Evolutionary conservation across 1,140 invertebrate genomes (phyloP).

Genomic region (Conus ventricosus): DNA sequence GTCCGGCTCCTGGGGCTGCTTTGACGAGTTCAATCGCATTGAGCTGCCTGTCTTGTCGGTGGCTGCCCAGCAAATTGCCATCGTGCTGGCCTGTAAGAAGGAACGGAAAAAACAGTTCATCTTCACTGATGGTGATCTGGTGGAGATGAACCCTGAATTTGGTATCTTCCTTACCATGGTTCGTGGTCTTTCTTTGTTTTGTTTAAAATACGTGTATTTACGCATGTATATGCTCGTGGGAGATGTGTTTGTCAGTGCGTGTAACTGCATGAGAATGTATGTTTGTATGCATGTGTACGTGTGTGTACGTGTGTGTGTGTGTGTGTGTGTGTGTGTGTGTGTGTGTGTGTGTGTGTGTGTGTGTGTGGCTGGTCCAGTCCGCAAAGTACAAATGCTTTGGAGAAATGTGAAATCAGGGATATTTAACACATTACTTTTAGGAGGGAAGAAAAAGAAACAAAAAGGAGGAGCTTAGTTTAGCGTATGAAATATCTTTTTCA

Average conservation of each 20-base stretch:
- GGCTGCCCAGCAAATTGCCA: conserved; percentile 96
- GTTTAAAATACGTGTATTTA: background rate
- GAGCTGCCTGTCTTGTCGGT: conserved; percentile 96
- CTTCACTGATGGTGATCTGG: conserved; percentile 95
- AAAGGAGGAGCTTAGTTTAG: too few species aligned
- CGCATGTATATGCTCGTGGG: background rate
- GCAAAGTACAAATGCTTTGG: too few species aligned
- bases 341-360: too few species aligned
- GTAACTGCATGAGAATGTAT: background rate
- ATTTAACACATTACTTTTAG: too few species aligned
- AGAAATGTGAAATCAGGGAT: too few species aligned
- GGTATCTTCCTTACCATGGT: conserved; percentile 99
- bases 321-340: too few species aligned
- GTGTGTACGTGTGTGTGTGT: background rate
- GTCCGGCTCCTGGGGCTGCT: conserved; percentile 97
- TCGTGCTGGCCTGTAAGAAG: conserved; percentile 93
- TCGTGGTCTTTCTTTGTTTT: conserved; percentile 48
- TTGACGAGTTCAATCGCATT: conserved; percentile 97
- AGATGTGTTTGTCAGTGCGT: background rate
- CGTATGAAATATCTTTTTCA: too few species aligned
- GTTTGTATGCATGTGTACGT: background rate
- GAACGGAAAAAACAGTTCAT: conserved; percentile 90
- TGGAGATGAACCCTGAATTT: conserved; percentile 95
- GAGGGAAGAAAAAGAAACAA: too few species aligned
- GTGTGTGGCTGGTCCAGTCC: too few species aligned